phyloP scores from a whole-genome alignment of 2,797 vertebrate genomes.

The Champsocephalus esox region DNA sequence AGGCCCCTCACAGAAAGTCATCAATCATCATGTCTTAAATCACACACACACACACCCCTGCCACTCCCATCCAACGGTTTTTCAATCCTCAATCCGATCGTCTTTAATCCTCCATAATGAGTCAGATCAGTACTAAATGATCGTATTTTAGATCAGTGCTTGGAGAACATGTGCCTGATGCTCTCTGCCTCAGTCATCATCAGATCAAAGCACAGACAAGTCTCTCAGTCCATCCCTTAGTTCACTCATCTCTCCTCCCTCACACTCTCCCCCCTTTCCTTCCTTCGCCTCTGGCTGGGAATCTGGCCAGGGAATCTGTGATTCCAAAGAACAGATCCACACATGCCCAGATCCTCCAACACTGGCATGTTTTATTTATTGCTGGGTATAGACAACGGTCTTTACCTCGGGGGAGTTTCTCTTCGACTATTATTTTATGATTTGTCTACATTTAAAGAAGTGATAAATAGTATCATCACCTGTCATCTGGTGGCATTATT shows the following conservation, averaged over 20 bases:
- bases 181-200: conserved; percentile 47
- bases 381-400: conserved; percentile 36
- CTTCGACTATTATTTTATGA: conserved; percentile 43
- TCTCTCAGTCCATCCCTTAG: conserved; percentile 47
- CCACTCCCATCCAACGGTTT: conserved; percentile 46
- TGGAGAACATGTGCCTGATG: conserved; percentile 42
- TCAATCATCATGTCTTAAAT: conserved; percentile 54
- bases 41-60: conserved; percentile 39
- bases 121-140: conserved; percentile 56
- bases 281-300: conserved; percentile 70
- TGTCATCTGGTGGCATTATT: conserved; percentile 28
- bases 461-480: conserved; percentile 46
- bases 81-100: conserved; percentile 46
- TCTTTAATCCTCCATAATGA: conserved; percentile 62
- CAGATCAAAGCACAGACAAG: conserved; percentile 69
- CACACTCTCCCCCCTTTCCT: conserved; percentile 2
- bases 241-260: conserved; percentile 49
- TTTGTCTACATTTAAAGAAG: conserved; percentile 55
- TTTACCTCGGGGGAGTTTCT: conserved; percentile 37
- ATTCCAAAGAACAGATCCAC: conserved; percentile 72
- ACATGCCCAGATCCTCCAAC: conserved; percentile 71
- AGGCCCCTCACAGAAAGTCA: conserved; percentile 35
- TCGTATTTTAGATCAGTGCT: conserved; percentile 60
- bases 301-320: conserved; percentile 70
- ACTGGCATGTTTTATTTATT: conserved; percentile 67